Percentiles rank a stretch among this genome's conserved stretches.
phyloP scores from a whole-genome alignment of 1,140 invertebrate genomes.

The Sinonovacula constricta region DNA sequence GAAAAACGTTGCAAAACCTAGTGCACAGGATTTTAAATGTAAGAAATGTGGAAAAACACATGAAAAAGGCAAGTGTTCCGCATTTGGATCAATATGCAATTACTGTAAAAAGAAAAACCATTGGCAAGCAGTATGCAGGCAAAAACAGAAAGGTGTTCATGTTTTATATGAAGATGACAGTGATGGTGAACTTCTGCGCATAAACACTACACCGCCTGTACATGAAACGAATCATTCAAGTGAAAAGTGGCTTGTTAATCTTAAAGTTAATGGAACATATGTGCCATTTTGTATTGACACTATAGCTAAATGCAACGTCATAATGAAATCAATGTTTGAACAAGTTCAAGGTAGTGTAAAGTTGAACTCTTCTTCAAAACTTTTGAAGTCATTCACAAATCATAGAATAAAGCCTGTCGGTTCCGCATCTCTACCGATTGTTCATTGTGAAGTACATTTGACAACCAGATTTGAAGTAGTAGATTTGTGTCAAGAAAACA shows the following conservation, averaged over 20 bases:
- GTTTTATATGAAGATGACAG: background rate
- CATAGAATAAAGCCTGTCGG: slow-evolving; percentile 14
- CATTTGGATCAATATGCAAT: slow-evolving; percentile 30
- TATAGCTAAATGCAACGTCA: slow-evolving; percentile 41
- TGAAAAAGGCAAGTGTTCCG: slow-evolving; percentile 25
- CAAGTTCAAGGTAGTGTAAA: background rate
- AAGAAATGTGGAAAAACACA: slow-evolving; percentile 12
- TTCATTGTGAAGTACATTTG: too few species aligned
- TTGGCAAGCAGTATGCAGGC: slow-evolving; percentile 35
- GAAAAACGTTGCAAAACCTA: too few species aligned
- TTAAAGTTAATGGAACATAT: background rate
- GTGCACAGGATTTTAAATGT: background rate
- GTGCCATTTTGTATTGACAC: slow-evolving; percentile 47
- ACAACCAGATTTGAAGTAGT: slow-evolving; percentile 8
- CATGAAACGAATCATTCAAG: background rate
- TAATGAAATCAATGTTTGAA: background rate
- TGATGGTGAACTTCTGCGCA: background rate
- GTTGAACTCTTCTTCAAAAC: background rate
- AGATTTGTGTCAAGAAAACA: too few species aligned
- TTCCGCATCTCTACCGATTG: too few species aligned
- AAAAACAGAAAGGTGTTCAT: background rate
- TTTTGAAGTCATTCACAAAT: slow-evolving; percentile 8
- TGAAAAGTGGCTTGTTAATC: slow-evolving; percentile 23
- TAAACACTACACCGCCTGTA: background rate
- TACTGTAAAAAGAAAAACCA: slow-evolving; percentile 46